Conservation (phyloP, 2,888 invertebrate species). For the Diogma glabrata region DNA sequence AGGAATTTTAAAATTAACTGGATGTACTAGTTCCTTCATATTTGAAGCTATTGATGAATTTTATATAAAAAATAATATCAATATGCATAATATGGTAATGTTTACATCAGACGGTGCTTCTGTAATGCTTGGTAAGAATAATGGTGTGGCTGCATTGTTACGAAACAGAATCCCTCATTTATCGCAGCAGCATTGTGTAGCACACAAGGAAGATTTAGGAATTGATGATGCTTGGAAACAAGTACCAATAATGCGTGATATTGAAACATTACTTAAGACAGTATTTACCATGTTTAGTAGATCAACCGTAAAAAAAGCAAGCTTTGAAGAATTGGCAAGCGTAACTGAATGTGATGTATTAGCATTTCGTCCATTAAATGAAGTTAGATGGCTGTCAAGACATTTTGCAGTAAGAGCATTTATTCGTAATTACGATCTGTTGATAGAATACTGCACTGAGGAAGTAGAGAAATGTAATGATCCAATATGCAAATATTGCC, state of each 20-base stretch:
- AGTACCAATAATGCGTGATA: conserved; percentile 7
- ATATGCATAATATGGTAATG: conserved; percentile 7
- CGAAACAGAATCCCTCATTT: conserved; percentile 11
- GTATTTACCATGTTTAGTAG: conserved; percentile 11
- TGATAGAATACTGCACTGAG: conserved; percentile 11
- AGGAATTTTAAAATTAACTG: conserved; percentile 7
- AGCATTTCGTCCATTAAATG: conserved; percentile 11
- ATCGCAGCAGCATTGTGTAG: conserved; percentile 11
- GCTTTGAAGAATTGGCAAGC: conserved; percentile 11
- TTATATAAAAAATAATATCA: conserved; percentile 7
- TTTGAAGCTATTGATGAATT: conserved; percentile 3
- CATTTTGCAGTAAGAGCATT: conserved; percentile 12
- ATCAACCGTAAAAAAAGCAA: conserved; percentile 11
- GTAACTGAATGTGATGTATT: conserved; percentile 11
- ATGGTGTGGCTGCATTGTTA: conserved; percentile 10
- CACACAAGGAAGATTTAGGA: conserved; percentile 10
- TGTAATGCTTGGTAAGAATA: conserved; percentile 11
- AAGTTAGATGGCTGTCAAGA: conserved; percentile 12
- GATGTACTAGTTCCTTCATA: conserved; percentile 1
- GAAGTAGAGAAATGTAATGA: conserved; percentile 10
- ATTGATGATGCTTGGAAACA: conserved; percentile 9
- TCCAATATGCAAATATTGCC: conserved; percentile 11
- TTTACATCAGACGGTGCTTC: conserved; percentile 7
- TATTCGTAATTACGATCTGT: conserved; percentile 9
- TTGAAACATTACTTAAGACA: neutral